phyloP scores from a whole-genome alignment of 1,140 invertebrate genomes.

The Camponotus pennsylvanicus region DNA sequence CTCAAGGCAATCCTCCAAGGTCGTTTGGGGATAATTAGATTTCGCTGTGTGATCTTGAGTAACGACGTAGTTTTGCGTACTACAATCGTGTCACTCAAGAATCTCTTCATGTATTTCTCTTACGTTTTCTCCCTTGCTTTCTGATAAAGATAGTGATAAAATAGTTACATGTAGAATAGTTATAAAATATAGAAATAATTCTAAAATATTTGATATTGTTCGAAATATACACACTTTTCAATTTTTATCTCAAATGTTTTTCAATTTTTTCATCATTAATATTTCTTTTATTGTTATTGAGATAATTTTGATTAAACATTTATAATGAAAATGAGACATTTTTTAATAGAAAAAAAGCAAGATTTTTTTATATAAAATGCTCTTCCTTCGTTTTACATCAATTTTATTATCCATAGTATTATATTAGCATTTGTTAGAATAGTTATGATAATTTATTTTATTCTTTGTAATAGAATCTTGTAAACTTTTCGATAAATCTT shows the following conservation, averaged over 20 bases:
- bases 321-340: background rate
- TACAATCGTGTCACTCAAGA: background rate
- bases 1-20: constrained; percentile 63
- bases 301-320: background rate
- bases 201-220: background rate
- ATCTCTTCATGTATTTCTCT: constrained; percentile 20
- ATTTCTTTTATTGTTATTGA: too few relatives aligned
- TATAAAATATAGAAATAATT: background rate
- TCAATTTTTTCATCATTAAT: background rate
- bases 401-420: background rate
- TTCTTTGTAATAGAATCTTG: background rate
- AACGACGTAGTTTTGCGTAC: constrained; percentile 33
- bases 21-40: constrained; percentile 69
- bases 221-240: background rate
- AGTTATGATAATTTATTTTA: background rate
- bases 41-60: constrained; percentile 52
- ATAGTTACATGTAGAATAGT: background rate
- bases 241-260: background rate
- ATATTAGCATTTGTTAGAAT: background rate
- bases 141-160: background rate
- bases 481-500: background rate
- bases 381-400: background rate
- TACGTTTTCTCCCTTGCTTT: background rate
- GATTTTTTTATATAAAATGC: background rate
- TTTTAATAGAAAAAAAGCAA: background rate